phyloP scores from a whole-genome alignment of 2,113 vertebrate species.

The Rhinoderma darwinii region DNA sequence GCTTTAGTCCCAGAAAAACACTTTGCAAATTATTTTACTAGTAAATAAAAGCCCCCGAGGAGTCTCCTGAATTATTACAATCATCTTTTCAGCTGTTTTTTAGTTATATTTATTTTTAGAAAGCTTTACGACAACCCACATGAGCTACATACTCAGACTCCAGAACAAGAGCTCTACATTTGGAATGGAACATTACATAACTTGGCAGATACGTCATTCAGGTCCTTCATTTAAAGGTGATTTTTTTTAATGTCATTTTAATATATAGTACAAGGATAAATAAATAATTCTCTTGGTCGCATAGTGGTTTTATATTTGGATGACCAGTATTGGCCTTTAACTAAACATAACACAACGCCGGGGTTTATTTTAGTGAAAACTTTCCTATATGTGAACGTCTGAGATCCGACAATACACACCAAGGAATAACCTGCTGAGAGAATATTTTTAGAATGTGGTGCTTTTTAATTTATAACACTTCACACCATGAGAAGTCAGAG shows the following conservation, averaged over 20 bases:
- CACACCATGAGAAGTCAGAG: conserved; percentile 2
- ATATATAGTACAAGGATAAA: not conserved
- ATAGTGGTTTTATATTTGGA: not conserved
- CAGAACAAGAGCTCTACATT: too few species aligned
- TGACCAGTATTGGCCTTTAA: not conserved
- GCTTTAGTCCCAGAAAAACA: not conserved
- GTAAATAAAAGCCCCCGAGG: too few species aligned
- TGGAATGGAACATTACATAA: too few species aligned
- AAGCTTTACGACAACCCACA: not conserved
- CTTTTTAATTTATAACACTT: conserved; percentile 15
- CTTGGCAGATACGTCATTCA: not conserved
- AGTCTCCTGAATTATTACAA: too few species aligned
- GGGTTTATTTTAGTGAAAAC: not conserved
- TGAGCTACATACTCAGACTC: not conserved
- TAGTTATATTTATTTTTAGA: not conserved
- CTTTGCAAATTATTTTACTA: too few species aligned
- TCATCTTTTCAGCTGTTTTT: too few species aligned
- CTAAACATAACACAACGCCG: not conserved
- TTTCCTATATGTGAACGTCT: not conserved
- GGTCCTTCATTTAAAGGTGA: too few species aligned
- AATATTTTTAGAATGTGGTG: conserved; percentile 11
- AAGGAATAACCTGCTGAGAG: conserved; percentile 4
- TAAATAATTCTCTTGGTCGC: not conserved
- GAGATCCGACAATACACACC: not conserved
- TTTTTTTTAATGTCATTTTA: not conserved